Percentiles rank a stretch among this genome's conserved stretches.
These are phyloP conservation scores for Smutsia temminckii DNA, from an alignment of 2,797 vertebrate genomes.

Conservation along the genomic window DNA sequence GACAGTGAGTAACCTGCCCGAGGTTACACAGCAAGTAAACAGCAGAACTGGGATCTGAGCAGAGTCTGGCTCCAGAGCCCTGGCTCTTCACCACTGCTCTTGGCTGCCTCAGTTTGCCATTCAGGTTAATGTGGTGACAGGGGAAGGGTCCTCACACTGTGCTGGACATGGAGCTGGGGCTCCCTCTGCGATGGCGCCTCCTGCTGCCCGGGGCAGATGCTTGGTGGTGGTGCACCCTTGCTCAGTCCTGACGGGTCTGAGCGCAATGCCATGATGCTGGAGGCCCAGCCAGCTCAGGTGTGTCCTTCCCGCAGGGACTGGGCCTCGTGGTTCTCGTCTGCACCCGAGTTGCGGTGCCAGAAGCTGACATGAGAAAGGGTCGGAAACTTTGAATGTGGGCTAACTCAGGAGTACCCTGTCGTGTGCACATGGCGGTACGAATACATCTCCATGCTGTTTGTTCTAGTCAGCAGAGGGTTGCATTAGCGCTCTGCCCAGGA, in stretches of 20 bases:
- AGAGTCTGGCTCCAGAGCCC: not conserved
- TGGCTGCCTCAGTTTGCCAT: not conserved
- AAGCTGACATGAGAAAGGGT: not conserved
- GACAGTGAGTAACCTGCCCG: not conserved
- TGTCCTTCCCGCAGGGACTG: not conserved
- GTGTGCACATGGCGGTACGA: fast-evolving
- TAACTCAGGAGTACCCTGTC: not conserved
- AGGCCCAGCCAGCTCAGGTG: not conserved
- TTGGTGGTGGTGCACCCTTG: fast-evolving
- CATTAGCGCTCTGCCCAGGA: fast-evolving
- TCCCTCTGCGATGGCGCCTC: fast-evolving
- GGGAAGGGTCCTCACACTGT: fast-evolving
- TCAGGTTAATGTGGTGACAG: not conserved
- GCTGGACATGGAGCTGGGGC: not conserved
- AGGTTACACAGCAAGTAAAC: not conserved
- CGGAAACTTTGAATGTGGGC: not conserved
- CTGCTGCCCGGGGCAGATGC: fast-evolving
- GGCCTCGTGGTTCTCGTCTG: not conserved
- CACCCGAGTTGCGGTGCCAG: not conserved
- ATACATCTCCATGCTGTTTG: not conserved
- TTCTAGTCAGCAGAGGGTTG: not conserved
- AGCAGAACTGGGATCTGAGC: not conserved
- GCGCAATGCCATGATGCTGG: too few relatives aligned
- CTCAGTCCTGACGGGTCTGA: not conserved
- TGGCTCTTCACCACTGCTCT: not conserved